Percentiles rank a stretch among this genome's conserved stretches.
These are phyloP conservation scores for Toxotes jaculatrix DNA, from an alignment of 2,113 vertebrate species.

Conservation along the genomic window DNA sequence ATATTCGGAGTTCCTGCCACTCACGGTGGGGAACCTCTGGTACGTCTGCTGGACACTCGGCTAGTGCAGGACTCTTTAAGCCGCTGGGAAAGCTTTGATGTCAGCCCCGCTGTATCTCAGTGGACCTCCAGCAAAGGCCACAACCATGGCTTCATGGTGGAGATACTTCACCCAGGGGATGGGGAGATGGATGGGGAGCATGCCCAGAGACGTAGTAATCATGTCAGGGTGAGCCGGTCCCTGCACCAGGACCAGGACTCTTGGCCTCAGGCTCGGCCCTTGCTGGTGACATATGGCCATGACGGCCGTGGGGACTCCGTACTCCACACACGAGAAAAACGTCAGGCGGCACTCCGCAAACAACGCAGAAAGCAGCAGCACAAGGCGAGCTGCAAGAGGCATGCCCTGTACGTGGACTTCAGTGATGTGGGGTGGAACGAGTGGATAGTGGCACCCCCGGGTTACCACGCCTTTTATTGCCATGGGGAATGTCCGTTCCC, in stretches of 20 bases:
- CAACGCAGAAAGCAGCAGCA: slow-evolving; percentile 91
- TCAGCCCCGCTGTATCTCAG: slow-evolving; percentile 92
- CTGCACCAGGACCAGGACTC: slow-evolving; percentile 92
- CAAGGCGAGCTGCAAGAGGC: slow-evolving; percentile 95
- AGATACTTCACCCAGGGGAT: slow-evolving; percentile 91
- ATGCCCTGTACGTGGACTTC: slow-evolving; percentile 97
- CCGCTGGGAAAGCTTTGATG: slow-evolving; percentile 98
- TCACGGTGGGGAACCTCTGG: slow-evolving; percentile 86
- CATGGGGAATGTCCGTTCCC: slow-evolving; percentile 98
- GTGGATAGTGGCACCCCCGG: slow-evolving; percentile 98
- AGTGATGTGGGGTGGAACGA: slow-evolving; percentile 99
- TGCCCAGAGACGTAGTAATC: slow-evolving; percentile 85
- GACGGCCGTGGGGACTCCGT: slow-evolving; percentile 94
- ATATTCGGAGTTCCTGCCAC: slow-evolving; percentile 89
- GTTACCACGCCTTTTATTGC: slow-evolving; percentile 98
- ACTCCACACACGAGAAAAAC: slow-evolving; percentile 92
- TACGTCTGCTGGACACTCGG: slow-evolving; percentile 96
- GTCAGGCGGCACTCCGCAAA: slow-evolving; percentile 90
- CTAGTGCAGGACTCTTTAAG: slow-evolving; percentile 94
- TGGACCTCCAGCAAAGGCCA: slow-evolving; percentile 92
- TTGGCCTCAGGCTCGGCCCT: slow-evolving; percentile 93
- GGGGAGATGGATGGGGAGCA: slow-evolving; percentile 82
- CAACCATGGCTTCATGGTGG: slow-evolving; percentile 96
- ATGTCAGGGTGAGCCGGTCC: slow-evolving; percentile 96
- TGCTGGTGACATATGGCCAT: slow-evolving; percentile 96